Evolutionary conservation across 2,797 vertebrate species (phyloP), one percentile per base, ranked within the genome.

Genomic region (Sciaenops ocellatus): DNA sequence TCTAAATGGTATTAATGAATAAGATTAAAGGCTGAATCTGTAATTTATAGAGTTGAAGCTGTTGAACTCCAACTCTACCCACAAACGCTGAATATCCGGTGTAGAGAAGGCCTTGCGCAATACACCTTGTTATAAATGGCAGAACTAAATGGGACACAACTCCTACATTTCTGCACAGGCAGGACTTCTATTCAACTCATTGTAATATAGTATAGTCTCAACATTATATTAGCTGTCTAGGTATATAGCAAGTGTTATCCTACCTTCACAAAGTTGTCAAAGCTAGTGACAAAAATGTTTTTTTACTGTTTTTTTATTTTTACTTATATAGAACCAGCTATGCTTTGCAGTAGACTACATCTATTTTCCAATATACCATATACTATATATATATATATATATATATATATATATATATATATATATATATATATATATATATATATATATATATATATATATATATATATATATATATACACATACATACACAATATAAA

Each of bases 21-120:
- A 22, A 68, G 10, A 6, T 22, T 11, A 41, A 65, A 69, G 18
- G 6, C 4, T 9, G 20, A n/a, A 10, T 6, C 44, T n/a, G 16
- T 20, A 26, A 56, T 54, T 51, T 18, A 42, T 3, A 3, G 18
- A 65, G 28, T 56, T 18, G 24, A 76, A 47, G 26, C 38, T 65
- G 20, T 61, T 76, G 59, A 42, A 52, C 76, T 70, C 47, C 54
- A 72, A 18, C 65, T 79, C 78, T 64, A 67, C 69, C 74, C 73
- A 79, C 75, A 24, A 38, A 44, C 73, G 76, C 71, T 3, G 24
- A 75, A 87, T 77, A 72, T 28, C 17, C 73, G 17, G 50, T 6
- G 20, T 50, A 38, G 52, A 51, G 50, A 64, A 24, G 68, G 48
- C 17, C 55, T 63, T 63, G 15, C 48, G 51, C 57, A 66, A 42